Base-by-base conservation (phyloP, 2,113 vertebrate species). In the Brienomyrus longianalis region DNA sequence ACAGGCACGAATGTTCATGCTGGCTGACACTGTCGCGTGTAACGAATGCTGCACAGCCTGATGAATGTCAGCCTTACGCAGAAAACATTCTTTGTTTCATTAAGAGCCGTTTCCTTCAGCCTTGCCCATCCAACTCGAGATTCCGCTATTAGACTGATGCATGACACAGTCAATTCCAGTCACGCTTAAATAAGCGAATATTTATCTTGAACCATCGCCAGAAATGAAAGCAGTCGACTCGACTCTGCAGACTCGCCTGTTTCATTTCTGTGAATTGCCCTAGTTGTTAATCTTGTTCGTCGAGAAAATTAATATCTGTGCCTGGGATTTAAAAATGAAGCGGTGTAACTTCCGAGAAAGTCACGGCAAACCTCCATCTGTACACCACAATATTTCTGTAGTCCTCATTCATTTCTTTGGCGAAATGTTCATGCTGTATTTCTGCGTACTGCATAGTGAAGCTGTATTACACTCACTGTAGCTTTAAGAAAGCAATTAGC, bases 71-170 rank as follows among this genome's bases (percentile, higher is more conserved):
- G 95, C 94, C 91, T 95, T 93, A 95, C 95, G 95, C 95, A 94
- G 97, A 97, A 96, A 97, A 98, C 96, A 97, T 97, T 97, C 97
- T 97, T 97, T 97, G 96, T 98, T 98, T 98, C 97, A 99, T 98
- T 98, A 98, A 97, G 96, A 96, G 97, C 97, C 95, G 96, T 96
- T 97, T 97, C 96, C 96, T 95, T 95, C 96, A 97, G 96, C 97
- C 97, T 95, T 47, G 96, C 94, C 96, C 98, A 98, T 98, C 97
- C 97, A 98, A 98, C 98, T 96, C 91, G 96, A 92, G 93, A 96
- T 97, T 95, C 94, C 94, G 97, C 97, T 97, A 97, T 98, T 98
- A 98, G 95, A 96, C 96, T 98, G 97, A 98, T 98, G 97, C 97
- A 98, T 96, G 97, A 97, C 97, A 98, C 94, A 96, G 97, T 98